Percentiles rank a stretch among this genome's conserved stretches.
Evolutionary conservation across 2,888 invertebrate genomes (phyloP).

Genomic region (Cosmopolites sordidus): DNA sequence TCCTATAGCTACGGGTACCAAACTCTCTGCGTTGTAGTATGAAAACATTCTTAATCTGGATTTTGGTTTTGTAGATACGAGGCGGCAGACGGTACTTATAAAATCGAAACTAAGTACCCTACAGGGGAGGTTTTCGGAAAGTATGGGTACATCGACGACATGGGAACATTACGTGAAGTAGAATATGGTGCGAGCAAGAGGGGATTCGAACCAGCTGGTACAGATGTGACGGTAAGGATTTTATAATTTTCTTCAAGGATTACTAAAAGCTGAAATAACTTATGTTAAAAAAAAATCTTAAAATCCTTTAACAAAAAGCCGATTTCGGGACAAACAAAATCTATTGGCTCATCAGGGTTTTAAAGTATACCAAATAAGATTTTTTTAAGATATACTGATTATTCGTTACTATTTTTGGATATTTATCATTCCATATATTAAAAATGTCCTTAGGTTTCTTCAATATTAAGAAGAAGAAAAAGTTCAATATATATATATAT

Average conservation of each 20-base stretch:
- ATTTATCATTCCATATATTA: no score
- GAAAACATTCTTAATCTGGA: background rate
- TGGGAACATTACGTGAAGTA: slow-evolving; percentile 69
- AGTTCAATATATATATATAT: no score
- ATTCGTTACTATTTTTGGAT: no score
- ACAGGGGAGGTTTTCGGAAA: slow-evolving; percentile 83
- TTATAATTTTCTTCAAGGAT: background rate
- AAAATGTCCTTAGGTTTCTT: no score
- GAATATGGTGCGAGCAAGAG: slow-evolving; percentile 80
- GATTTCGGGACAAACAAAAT: no score
- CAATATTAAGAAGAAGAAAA: no score
- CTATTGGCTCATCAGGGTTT: no score
- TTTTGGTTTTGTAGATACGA: slow-evolving; percentile 55
- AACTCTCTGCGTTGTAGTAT: background rate
- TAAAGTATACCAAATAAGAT: no score
- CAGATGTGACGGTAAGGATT: slow-evolving; percentile 56
- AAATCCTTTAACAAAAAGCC: no score
- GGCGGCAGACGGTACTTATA: slow-evolving; percentile 80
- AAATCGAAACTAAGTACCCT: slow-evolving; percentile 82
- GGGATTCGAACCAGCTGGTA: slow-evolving; percentile 77
- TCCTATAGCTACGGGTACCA: slow-evolving; percentile 74
- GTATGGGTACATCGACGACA: slow-evolving; percentile 83
- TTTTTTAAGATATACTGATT: no score
- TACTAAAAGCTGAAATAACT: no score
- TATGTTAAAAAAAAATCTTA: no score